phyloP scores from a whole-genome alignment of 2,113 vertebrate species.

The Typhlomys cinereus region DNA sequence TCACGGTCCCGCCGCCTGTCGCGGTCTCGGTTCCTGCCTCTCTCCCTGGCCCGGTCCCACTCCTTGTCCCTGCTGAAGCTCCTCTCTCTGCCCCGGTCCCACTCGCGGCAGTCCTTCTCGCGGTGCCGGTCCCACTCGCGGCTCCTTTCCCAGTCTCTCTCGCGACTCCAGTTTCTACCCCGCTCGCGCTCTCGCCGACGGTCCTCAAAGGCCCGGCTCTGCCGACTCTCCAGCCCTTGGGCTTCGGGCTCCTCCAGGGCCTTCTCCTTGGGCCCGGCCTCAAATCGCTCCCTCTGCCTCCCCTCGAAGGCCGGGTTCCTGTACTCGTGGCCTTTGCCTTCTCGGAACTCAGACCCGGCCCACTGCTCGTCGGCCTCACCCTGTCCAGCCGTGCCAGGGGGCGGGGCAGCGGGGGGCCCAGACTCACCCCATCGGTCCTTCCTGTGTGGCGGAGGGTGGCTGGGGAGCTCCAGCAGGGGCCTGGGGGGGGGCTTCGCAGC shows the following conservation, averaged over 20 bases:
- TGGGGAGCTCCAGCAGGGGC: slow-evolving; percentile 91
- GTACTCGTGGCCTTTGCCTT: slow-evolving; percentile 86
- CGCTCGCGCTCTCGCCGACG: slow-evolving; percentile 88
- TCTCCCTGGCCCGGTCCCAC: slow-evolving; percentile 80
- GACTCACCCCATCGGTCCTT: slow-evolving; percentile 87
- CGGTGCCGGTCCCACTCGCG: slow-evolving; percentile 83
- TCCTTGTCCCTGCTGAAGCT: slow-evolving; percentile 56
- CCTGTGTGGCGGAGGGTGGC: slow-evolving; percentile 86
- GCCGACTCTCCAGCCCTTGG: slow-evolving; percentile 86
- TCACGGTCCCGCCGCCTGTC: slow-evolving; percentile 79
- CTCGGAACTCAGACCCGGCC: slow-evolving; percentile 89
- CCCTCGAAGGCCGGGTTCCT: slow-evolving; percentile 85
- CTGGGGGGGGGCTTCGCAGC: slow-evolving; percentile 84
- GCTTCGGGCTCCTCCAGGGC: slow-evolving; percentile 78
- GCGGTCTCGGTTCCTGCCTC: slow-evolving; percentile 77
- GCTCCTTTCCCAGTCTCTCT: slow-evolving; percentile 79
- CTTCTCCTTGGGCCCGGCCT: slow-evolving; percentile 88
- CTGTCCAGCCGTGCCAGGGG: slow-evolving; percentile 77
- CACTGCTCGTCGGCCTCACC: slow-evolving; percentile 87
- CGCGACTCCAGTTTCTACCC: slow-evolving; percentile 82
- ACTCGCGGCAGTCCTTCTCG: slow-evolving; percentile 78
- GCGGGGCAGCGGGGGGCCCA: slow-evolving; percentile 67
- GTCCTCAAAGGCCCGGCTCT: slow-evolving; percentile 90
- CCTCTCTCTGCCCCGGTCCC: slow-evolving; percentile 43
- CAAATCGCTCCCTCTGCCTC: slow-evolving; percentile 90